Evolutionary conservation across 2,797 vertebrate genomes (phyloP).

Genomic region (Macrochelys suwanniensis): DNA sequence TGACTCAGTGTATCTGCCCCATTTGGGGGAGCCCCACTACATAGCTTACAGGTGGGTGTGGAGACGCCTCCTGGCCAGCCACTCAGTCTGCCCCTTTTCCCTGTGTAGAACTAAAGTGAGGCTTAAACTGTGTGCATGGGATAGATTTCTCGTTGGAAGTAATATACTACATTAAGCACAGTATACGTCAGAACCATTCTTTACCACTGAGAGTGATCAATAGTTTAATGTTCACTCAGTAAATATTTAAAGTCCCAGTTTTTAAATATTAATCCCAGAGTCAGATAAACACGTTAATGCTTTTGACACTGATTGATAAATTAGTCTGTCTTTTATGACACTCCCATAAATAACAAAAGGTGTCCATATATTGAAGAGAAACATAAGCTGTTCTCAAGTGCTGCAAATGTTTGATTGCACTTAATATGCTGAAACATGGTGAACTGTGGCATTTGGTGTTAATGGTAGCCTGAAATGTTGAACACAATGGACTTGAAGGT

Average conservation of each 20-base stretch:
- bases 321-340: background rate
- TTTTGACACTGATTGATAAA: background rate
- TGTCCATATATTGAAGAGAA: background rate
- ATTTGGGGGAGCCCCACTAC: background rate
- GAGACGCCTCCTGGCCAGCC: background rate
- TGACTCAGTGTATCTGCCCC: background rate
- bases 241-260: background rate
- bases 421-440: fast-evolving
- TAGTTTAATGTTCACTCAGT: background rate
- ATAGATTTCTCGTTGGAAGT: background rate
- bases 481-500: background rate
- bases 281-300: background rate
- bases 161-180: background rate
- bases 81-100: background rate
- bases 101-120: background rate
- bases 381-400: background rate
- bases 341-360: background rate
- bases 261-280: background rate
- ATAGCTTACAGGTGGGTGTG: background rate
- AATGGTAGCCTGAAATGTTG: background rate
- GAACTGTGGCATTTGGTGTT: background rate
- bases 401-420: background rate
- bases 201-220: background rate
- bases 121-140: background rate
- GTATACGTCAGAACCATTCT: background rate